Percentiles rank a stretch among this genome's conserved stretches.
These are phyloP conservation scores for Drosophila vallismaia DNA, from an alignment of 2,888 invertebrate species.

Conservation along the genomic window DNA sequence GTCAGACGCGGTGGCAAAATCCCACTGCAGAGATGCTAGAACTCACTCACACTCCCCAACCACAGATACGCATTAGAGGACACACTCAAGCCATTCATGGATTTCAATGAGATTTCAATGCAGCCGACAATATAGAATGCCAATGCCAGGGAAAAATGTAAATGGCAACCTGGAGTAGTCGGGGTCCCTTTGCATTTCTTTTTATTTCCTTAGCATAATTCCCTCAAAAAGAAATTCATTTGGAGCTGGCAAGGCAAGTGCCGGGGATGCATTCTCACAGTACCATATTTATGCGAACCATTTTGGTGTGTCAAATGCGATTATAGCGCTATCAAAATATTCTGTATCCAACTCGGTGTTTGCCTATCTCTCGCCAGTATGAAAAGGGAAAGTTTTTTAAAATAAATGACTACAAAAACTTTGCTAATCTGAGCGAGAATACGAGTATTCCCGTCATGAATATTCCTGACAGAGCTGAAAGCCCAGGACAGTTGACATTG, in stretches of 20 bases:
- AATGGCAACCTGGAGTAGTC: conserved; percentile 34
- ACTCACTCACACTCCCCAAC: neutral
- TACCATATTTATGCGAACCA: conserved; percentile 1
- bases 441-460: conserved; percentile 19
- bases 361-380: conserved; percentile 3
- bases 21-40: conserved; percentile 50
- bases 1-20: conserved; percentile 46
- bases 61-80: conserved; percentile 11
- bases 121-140: conserved; percentile 54
- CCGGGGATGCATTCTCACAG: conserved; percentile 23
- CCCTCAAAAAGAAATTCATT: conserved; percentile 36
- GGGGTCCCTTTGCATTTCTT: conserved; percentile 48
- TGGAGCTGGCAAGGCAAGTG: conserved; percentile 10
- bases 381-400: conserved; percentile 56
- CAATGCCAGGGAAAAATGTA: conserved; percentile 42
- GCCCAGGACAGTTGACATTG: conserved; percentile 69
- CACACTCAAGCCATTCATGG: conserved; percentile 35
- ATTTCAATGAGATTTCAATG: conserved; percentile 39
- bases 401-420: conserved; percentile 71
- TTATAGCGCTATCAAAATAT: conserved; percentile 52
- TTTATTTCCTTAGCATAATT: conserved; percentile 45
- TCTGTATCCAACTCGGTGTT: neutral
- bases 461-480: conserved; percentile 17
- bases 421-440: conserved; percentile 70
- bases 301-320: conserved; percentile 39